phyloP scores from a whole-genome alignment of 2,113 vertebrate species.

The Syngnathoides biaculeatus region DNA sequence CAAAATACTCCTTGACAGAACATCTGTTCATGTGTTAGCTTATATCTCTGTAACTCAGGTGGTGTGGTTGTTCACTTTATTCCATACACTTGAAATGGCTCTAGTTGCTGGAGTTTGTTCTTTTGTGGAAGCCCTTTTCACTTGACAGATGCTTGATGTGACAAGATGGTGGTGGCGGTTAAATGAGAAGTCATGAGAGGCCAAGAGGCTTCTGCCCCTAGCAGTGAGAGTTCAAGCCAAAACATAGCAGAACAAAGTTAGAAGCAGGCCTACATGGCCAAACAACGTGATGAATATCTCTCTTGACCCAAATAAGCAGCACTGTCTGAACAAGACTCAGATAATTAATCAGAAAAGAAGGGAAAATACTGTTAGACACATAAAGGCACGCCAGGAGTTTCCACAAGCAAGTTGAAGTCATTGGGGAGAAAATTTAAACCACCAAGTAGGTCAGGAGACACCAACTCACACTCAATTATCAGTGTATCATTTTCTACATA shows the following conservation, averaged over 20 bases:
- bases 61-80: not conserved
- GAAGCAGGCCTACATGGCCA: not conserved
- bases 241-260: constrained; percentile 1
- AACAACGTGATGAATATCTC: constrained; percentile 2
- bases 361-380: not conserved
- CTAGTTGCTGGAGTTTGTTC: not conserved
- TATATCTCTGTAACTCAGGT: no score
- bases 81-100: not conserved
- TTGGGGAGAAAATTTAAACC: not conserved
- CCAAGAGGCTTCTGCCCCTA: constrained; percentile 2
- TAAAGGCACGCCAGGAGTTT: not conserved
- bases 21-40: no score
- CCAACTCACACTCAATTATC: not conserved
- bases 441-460: constrained; percentile 2
- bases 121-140: not conserved
- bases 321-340: not conserved
- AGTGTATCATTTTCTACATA: not conserved
- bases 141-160: constrained; percentile 9
- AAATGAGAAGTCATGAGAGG: constrained; percentile 7
- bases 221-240: not conserved
- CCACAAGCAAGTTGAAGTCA: not conserved
- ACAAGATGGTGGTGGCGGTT: not conserved
- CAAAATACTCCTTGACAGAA: no score
- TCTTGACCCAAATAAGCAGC: constrained; percentile 1
- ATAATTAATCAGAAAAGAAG: not conserved